phyloP scores from a whole-genome alignment of 2,797 vertebrate genomes.

The Dipus sagitta region DNA sequence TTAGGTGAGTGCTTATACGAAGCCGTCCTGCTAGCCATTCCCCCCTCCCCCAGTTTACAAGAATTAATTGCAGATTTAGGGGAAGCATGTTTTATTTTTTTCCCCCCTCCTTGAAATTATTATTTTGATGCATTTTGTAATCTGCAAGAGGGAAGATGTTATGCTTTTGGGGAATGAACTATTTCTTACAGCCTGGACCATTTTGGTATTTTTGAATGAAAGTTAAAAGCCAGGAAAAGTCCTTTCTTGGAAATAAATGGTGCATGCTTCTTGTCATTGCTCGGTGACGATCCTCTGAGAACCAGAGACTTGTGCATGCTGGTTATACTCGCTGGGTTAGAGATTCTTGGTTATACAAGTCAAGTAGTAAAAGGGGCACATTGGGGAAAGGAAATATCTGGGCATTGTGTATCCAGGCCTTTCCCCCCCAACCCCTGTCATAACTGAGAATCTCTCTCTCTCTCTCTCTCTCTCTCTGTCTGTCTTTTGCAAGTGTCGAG shows the following conservation, averaged over 20 bases:
- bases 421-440: conserved; percentile 13
- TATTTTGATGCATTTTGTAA: conserved; percentile 81
- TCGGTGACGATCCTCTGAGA: conserved; percentile 79
- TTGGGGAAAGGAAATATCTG: conserved; percentile 73
- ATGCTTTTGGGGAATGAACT: conserved; percentile 84
- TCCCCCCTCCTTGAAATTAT: neutral
- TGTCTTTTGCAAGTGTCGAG: conserved; percentile 73
- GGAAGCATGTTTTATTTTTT: conserved; percentile 83
- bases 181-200: conserved; percentile 83
- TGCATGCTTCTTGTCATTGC: conserved; percentile 83
- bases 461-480: conserved; percentile 9
- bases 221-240: conserved; percentile 74
- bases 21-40: conserved; percentile 88
- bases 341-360: conserved; percentile 88
- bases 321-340: conserved; percentile 85
- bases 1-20: conserved; percentile 92
- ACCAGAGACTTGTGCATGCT: conserved; percentile 81
- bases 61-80: conserved; percentile 87
- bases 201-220: conserved; percentile 81
- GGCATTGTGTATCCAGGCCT: conserved; percentile 75
- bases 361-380: conserved; percentile 79
- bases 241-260: conserved; percentile 77
- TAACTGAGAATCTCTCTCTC: conserved; percentile 59
- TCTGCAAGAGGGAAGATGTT: conserved; percentile 83
- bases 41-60: conserved; percentile 76